Evolutionary conservation across 2,113 vertebrate genomes (phyloP).

Genomic region (Daboia siamensis): DNA sequence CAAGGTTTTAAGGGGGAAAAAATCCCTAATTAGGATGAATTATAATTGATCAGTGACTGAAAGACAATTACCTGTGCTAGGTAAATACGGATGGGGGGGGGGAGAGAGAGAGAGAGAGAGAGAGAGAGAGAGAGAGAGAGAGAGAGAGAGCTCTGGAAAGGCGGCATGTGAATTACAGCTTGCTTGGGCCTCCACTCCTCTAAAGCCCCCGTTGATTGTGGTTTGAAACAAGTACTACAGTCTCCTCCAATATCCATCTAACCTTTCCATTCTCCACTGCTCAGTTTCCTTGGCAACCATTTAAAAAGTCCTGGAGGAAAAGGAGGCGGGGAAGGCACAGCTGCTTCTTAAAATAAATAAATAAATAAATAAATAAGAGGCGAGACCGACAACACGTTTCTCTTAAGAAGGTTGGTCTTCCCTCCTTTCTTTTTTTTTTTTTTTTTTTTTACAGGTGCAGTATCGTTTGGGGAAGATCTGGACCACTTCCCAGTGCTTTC

Average conservation of each 20-base stretch:
- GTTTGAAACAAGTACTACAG: slow-evolving; percentile 71
- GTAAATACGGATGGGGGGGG: slow-evolving; percentile 31
- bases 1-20: not conserved
- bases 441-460: slow-evolving; percentile 10
- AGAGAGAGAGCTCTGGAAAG: slow-evolving; percentile 25
- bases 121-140: no score
- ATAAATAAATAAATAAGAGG: not conserved
- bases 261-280: slow-evolving; percentile 72
- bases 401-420: slow-evolving; percentile 30
- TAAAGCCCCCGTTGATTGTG: slow-evolving; percentile 67
- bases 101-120: not conserved
- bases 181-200: slow-evolving; percentile 59
- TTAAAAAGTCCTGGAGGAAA: slow-evolving; percentile 67
- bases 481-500: not conserved
- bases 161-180: slow-evolving; percentile 56
- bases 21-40: slow-evolving; percentile 65
- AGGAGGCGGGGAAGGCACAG: slow-evolving; percentile 51
- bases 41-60: slow-evolving; percentile 64
- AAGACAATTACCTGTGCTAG: slow-evolving; percentile 61
- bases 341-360: slow-evolving; percentile 48
- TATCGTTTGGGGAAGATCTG: not conserved
- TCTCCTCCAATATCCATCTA: slow-evolving; percentile 70
- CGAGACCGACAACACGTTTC: slow-evolving; percentile 49
- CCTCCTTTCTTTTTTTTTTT: not conserved
- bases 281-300: slow-evolving; percentile 78